phyloP scores from a whole-genome alignment of 2,888 invertebrate species.

The Ennomos fuscantarius region DNA sequence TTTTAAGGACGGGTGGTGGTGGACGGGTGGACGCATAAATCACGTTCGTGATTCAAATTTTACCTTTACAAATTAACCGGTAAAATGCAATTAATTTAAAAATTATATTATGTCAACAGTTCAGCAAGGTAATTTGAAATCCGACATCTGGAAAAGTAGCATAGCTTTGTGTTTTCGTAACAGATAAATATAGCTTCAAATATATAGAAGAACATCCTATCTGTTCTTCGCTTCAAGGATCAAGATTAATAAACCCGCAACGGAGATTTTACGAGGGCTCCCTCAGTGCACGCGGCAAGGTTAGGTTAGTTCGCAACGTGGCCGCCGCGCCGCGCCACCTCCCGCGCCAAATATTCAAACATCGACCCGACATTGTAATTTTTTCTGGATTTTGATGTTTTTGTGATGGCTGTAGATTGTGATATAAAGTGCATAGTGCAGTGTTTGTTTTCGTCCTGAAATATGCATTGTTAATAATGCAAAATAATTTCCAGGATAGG shows the following conservation, averaged over 20 bases:
- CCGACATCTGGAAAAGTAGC: too few relatives aligned
- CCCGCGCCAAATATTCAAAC: constrained; percentile 54
- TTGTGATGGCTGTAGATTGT: background rate
- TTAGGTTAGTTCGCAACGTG: constrained; percentile 83
- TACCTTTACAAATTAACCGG: too few relatives aligned
- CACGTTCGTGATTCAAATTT: too few relatives aligned
- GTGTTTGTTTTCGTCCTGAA: constrained; percentile 1
- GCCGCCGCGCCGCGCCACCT: constrained; percentile 75
- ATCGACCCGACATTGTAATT: constrained; percentile 16
- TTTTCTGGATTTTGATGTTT: background rate
- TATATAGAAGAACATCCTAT: background rate
- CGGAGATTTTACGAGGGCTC: constrained; percentile 60
- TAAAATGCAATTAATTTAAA: too few relatives aligned
- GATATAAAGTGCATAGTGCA: constrained; percentile 29
- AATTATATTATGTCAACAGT: too few relatives aligned
- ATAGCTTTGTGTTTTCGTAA: too few relatives aligned
- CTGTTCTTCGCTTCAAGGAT: constrained; percentile 52
- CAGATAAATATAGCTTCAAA: background rate
- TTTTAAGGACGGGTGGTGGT: too few relatives aligned
- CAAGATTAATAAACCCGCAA: constrained; percentile 60
- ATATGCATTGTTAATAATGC: background rate
- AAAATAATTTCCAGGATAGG: background rate
- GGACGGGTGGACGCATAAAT: too few relatives aligned
- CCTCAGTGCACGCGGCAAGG: constrained; percentile 71
- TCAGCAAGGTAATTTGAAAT: too few relatives aligned